A percentile compares a stretch with the other conserved stretches of the same genome.
Evolutionary conservation across 2,888 invertebrate genomes (phyloP).

Genomic region (Drosophila eohydei): DNA sequence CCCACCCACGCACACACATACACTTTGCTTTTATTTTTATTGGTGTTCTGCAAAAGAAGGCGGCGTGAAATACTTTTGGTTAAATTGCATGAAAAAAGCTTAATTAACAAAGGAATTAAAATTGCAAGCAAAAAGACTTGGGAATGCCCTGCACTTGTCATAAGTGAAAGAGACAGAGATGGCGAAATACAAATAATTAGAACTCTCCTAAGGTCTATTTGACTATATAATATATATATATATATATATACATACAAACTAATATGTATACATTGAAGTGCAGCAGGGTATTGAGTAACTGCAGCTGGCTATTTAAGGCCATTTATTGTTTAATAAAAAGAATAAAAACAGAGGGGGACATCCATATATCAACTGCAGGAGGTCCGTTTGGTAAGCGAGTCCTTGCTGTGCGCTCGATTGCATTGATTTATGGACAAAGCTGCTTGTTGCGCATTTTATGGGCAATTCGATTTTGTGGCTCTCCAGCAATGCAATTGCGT

Average conservation of each 20-base stretch:
- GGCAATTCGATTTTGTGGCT: conserved; percentile 31
- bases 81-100: conserved; percentile 26
- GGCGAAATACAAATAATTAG: neutral
- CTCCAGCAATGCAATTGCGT: conserved; percentile 33
- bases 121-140: neutral
- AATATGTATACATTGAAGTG: neutral
- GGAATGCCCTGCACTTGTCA: neutral
- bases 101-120: neutral
- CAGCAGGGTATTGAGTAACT: neutral
- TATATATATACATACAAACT: no score
- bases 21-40: conserved; percentile 30
- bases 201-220: neutral
- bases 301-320: neutral
- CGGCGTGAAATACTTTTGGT: conserved; percentile 38
- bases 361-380: conserved; percentile 32
- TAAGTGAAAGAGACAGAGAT: no score
- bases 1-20: neutral
- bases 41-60: conserved; percentile 32
- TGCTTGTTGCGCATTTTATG: conserved; percentile 62
- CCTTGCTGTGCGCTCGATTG: conserved; percentile 40
- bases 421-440: conserved; percentile 58
- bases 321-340: conserved; percentile 9
- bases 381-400: conserved; percentile 2
- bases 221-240: neutral
- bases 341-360: neutral